Evolutionary conservation across 2,888 invertebrate genomes (phyloP), one percentile per base, ranked within the genome.

Genomic region (Girardia tigrina): DNA sequence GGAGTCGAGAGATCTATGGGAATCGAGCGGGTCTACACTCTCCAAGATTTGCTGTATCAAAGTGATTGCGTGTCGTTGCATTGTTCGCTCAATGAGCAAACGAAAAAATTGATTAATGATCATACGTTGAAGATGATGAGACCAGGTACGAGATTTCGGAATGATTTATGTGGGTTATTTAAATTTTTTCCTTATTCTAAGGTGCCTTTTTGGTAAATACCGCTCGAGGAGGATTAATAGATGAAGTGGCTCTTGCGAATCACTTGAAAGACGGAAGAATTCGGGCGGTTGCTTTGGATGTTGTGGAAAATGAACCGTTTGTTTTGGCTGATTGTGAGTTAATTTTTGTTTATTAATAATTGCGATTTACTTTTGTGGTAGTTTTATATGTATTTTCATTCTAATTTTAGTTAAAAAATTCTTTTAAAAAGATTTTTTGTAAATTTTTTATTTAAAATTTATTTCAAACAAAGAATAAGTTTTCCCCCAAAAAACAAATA

Each of bases 141-240:
- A 83, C 91, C 91, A 84, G 89, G 89, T 89, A 82, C 79, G 75
- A 6, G n/a, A n/a, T n/a, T n/a, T n/a, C n/a, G n/a, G n/a, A n/a
- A n/a, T 29, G 14, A 26, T 12, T 12, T 71, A 4, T n/a, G 4
- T 26, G 14, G 20, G 14, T 26, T 14, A n/a, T 28, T 28, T 6
- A 6, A 26, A 6, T 6, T 6, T 12, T n/a, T 71, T 4, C 27
- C n/a, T 16, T n/a, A 23, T 20, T 76, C 80, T 29, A 79, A 89
- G 95, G 97, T 83, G 95, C 94, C 86, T 97, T 97, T 88, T 88
- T 98, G 86, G 94, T 98, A 84, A 98, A 98, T 88, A 98, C 97
- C 84, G 94, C 95, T 80, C 90, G 95, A 84, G 95, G 95, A 80
- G 94, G 94, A 77, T 88, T 98, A 80, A 93, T 98, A 79, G 95